These are phyloP conservation scores for Ypsolopha sequella DNA, from an alignment of 2,888 invertebrate species.

Conservation along the genomic window DNA sequence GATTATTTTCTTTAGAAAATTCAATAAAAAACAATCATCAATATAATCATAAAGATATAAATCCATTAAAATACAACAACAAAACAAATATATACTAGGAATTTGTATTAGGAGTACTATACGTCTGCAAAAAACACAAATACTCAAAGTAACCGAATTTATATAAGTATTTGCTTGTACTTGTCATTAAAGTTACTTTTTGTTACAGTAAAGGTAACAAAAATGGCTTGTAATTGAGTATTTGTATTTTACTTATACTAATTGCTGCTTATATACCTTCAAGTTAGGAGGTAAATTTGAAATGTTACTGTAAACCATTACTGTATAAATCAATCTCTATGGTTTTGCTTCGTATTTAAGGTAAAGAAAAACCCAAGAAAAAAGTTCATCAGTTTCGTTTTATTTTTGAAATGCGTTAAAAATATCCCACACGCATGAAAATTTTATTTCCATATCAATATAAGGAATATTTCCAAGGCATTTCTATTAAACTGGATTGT, in stretches of 20 bases:
- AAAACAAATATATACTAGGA: conserved; percentile 50
- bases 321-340: conserved; percentile 22
- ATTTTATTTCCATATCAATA: conserved; percentile 41
- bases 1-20: conserved; percentile 30
- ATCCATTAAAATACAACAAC: conserved; percentile 67
- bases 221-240: conserved; percentile 40
- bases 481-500: conserved; percentile 9
- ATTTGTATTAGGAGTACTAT: conserved; percentile 31
- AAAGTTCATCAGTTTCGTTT: conserved; percentile 11
- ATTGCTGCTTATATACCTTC: conserved; percentile 5
- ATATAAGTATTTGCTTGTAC: not conserved
- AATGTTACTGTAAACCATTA: conserved; percentile 7
- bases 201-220: conserved; percentile 26
- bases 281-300: conserved; percentile 6
- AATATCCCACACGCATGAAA: conserved; percentile 30
- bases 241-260: conserved; percentile 54
- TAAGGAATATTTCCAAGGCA: conserved; percentile 28
- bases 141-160: conserved; percentile 35
- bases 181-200: conserved; percentile 13
- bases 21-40: conserved; percentile 47
- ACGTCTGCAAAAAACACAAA: conserved; percentile 48
- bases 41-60: conserved; percentile 56
- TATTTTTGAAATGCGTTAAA: conserved; percentile 27
- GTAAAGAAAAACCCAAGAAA: conserved; percentile 21
- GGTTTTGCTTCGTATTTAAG: conserved; percentile 10